Conservation (phyloP, 2,113 vertebrate species). For the Barnardius zonarius region DNA sequence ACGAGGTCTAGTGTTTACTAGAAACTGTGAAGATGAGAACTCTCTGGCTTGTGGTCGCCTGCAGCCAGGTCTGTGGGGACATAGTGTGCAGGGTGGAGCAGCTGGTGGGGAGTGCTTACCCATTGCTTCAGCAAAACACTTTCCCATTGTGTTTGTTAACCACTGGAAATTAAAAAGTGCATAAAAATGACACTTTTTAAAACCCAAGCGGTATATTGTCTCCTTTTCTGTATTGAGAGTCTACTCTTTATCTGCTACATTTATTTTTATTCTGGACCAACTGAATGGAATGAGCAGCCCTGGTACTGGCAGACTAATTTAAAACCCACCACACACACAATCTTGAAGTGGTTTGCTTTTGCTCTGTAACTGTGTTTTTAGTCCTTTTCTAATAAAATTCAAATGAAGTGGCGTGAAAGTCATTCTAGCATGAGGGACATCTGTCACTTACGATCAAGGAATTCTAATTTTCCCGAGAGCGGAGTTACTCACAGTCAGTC, state of each 20-base stretch:
- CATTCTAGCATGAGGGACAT: conserved; percentile 3
- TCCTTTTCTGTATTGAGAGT: neutral
- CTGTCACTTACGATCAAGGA: conserved; percentile 15
- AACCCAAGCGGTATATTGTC: neutral
- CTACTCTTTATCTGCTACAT: neutral
- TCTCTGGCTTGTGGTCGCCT: neutral
- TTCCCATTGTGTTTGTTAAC: neutral
- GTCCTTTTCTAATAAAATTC: conserved; percentile 25
- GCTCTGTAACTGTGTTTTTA: neutral
- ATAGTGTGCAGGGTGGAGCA: neutral
- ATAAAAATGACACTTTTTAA: neutral
- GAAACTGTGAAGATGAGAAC: neutral
- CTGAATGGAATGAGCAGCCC: neutral
- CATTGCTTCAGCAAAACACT: neutral
- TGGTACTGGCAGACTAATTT: neutral
- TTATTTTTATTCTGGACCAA: neutral
- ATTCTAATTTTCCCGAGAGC: neutral
- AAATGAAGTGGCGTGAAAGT: conserved; percentile 8
- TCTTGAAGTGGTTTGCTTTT: neutral
- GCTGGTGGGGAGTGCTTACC: neutral
- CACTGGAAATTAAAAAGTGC: neutral
- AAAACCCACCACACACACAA: neutral
- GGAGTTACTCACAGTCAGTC: conserved; percentile 7
- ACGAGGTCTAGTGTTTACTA: neutral
- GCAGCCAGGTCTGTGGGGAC: neutral